Percentiles rank a stretch among this genome's conserved stretches.
Evolutionary conservation across 2,797 vertebrate species (phyloP).

Genomic region (Poeciliopsis paucimaculata): DNA sequence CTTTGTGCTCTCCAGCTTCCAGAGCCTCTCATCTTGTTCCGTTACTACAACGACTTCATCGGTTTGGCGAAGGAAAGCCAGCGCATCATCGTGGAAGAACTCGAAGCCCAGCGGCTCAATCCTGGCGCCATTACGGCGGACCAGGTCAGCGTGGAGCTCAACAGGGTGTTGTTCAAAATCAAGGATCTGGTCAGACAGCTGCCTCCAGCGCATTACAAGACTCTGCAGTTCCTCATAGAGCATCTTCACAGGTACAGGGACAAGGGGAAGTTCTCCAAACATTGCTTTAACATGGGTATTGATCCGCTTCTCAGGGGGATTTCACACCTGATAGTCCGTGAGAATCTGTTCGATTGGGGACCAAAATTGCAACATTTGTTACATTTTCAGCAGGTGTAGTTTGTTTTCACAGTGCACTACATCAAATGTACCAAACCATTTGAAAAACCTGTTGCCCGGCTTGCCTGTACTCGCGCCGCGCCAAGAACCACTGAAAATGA

Average conservation of each 20-base stretch:
- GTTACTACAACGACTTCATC: constrained; percentile 94
- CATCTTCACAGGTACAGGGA: constrained; percentile 88
- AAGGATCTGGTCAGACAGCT: constrained; percentile 91
- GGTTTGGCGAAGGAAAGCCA: constrained; percentile 94
- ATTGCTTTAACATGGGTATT: too few species aligned
- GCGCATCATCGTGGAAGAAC: constrained; percentile 85
- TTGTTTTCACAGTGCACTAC: too few species aligned
- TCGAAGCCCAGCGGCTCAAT: constrained; percentile 75
- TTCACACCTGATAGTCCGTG: too few species aligned
- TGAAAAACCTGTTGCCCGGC: too few species aligned
- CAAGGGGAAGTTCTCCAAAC: background rate
- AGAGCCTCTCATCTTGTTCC: constrained; percentile 95
- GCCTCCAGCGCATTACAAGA: constrained; percentile 89
- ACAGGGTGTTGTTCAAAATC: constrained; percentile 91
- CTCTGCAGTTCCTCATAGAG: constrained; percentile 90
- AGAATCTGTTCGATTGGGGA: too few species aligned
- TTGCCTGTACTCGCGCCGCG: too few species aligned
- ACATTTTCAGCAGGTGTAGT: too few species aligned
- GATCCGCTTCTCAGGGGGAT: background rate
- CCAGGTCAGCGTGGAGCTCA: constrained; percentile 81
- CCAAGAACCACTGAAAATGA: too few species aligned
- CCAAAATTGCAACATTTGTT: too few species aligned
- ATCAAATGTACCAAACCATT: too few species aligned
- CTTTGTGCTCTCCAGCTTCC: constrained; percentile 83
- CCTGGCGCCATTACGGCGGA: constrained; percentile 63